Evolutionary conservation across 2,797 vertebrate genomes (phyloP), one percentile per base, ranked within the genome.

Genomic region (Corythornis leucogaster): DNA sequence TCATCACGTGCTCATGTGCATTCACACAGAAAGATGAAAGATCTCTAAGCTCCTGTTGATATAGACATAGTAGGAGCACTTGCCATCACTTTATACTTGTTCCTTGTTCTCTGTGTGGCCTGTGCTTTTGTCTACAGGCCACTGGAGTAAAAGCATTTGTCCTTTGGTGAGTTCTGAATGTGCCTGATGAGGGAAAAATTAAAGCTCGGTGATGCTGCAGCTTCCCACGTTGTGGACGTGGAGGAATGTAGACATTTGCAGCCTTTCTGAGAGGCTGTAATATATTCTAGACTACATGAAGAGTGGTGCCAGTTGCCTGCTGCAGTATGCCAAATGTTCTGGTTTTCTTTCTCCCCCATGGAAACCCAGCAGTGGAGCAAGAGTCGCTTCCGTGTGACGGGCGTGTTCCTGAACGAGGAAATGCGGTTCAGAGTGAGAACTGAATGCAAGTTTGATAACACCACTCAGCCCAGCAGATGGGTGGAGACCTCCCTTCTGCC

Each of bases 381-480:
- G 61, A 81, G 13, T n/a, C 82, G 9, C 8, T 95, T 40, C 79
- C 96, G 95, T 20, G 89, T 77, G 40, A 83, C 85, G 0, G 88
- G 95, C 6, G 69, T n/a, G 0, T 43, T 59, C 80, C 35, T 97
- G 76, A 93, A 96, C 28, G 79, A 95, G 92, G 93, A 90, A 73
- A 80, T 97, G 69, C 67, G 63, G 66, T 94, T 98, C 71, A 92
- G 86, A 80, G 97, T 97, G 83, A 96, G 95, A 42, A 94, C 95
- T 21, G 92, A 96, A 19, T 98, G 97, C 76, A 87, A 57, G 55
- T 24, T 57, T 2, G 80, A 53, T 42, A 93, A 58, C 33, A 53
- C 14, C 63, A 96, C 91, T 6, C 11, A 89, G 31, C 85, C 87
- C n/a, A 97, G 97, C 66, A 48, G 4, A 4, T 96, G 96, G 95